These are phyloP conservation scores for Glyptemys insculpta DNA, from an alignment of 2,797 vertebrate species.

Conservation along the genomic window DNA sequence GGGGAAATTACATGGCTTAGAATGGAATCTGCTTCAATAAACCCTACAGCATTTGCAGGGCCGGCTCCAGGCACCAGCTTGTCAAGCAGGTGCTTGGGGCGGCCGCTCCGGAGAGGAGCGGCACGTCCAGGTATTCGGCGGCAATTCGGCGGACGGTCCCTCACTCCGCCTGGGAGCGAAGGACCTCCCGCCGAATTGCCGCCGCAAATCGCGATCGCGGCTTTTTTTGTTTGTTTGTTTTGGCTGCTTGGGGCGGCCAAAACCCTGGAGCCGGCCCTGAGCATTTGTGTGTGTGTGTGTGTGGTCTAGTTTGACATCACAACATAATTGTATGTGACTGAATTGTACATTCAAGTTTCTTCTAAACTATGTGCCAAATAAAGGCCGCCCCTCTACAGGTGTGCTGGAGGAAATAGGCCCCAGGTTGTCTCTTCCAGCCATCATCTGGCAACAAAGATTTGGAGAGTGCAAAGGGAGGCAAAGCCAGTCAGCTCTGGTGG, in stretches of 20 bases:
- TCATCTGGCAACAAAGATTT: not conserved
- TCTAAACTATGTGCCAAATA: not conserved
- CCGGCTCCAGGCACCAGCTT: too few relatives aligned
- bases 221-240: too few relatives aligned
- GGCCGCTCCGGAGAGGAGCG: too few relatives aligned
- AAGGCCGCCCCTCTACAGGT: not conserved
- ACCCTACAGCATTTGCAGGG: not conserved
- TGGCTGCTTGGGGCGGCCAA: too few relatives aligned
- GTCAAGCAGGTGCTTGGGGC: too few relatives aligned
- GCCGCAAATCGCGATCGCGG: too few relatives aligned
- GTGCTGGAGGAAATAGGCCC: not conserved
- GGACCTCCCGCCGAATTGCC: too few relatives aligned
- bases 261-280: too few relatives aligned
- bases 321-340: not conserved
- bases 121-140: too few relatives aligned
- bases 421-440: not conserved
- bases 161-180: too few relatives aligned
- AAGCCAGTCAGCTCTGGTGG: not conserved
- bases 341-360: not conserved
- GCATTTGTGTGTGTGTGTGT: not conserved
- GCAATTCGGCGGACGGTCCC: too few relatives aligned
- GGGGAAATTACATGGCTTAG: conserved; percentile 15
- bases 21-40: not conserved
- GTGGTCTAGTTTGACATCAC: not conserved
- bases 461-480: not conserved